phyloP scores from a whole-genome alignment of 2,888 invertebrate genomes.

The Chrysolina americana region DNA sequence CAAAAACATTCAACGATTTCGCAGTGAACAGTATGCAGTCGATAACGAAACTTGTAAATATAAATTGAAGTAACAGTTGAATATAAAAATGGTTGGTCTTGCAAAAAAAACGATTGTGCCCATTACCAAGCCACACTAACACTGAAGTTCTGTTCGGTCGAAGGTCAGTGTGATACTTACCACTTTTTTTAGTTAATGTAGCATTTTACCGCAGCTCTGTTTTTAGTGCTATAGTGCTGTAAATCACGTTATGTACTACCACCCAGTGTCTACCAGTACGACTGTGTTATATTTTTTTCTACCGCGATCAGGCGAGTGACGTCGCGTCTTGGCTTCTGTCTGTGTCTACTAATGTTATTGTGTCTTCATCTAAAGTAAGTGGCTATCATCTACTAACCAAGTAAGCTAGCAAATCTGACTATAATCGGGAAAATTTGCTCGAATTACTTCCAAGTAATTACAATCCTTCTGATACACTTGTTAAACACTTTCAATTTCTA shows the following conservation, averaged over 20 bases:
- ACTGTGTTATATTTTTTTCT: slow-evolving; percentile 56
- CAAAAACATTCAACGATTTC: too few species aligned
- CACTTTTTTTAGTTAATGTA: slow-evolving; percentile 52
- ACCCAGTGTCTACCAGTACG: slow-evolving; percentile 62
- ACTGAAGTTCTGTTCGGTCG: slow-evolving; percentile 49
- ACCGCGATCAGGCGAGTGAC: slow-evolving; percentile 60
- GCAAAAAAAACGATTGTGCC: background rate
- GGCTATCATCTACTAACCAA: slow-evolving; percentile 65
- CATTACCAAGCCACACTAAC: background rate
- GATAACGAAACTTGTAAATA: too few species aligned
- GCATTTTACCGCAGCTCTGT: slow-evolving; percentile 56
- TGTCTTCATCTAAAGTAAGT: slow-evolving; percentile 68
- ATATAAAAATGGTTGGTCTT: background rate
- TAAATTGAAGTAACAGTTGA: too few species aligned
- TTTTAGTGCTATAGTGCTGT: slow-evolving; percentile 61
- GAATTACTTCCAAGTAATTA: background rate
- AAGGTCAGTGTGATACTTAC: slow-evolving; percentile 48
- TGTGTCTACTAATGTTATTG: slow-evolving; percentile 69
- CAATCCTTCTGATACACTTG: background rate
- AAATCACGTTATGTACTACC: slow-evolving; percentile 56
- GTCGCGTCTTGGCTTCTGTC: slow-evolving; percentile 65
- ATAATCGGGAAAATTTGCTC: slow-evolving; percentile 15
- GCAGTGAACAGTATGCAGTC: too few species aligned
- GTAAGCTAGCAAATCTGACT: slow-evolving; percentile 35
- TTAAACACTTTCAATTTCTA: background rate